phyloP scores from a whole-genome alignment of 1,140 invertebrate genomes.

The Zaprionus kolodkinae region DNA sequence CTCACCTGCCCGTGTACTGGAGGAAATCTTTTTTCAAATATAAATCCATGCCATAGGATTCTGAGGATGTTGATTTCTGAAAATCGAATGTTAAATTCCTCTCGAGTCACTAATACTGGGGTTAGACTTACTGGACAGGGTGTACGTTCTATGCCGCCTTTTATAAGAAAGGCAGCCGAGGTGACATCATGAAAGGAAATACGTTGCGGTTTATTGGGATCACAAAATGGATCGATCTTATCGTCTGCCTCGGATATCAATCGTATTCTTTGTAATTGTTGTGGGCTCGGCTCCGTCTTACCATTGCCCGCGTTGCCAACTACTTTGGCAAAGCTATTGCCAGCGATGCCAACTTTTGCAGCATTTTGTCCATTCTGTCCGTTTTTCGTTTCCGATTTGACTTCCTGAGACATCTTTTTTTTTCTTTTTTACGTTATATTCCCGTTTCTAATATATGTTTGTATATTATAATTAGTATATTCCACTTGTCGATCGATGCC shows the following conservation, averaged over 20 bases:
- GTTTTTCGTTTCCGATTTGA: slow-evolving; percentile 45
- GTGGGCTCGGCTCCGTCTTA: slow-evolving; percentile 18
- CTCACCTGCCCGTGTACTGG: slow-evolving; percentile 94
- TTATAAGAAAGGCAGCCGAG: slow-evolving; percentile 94
- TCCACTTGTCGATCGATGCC: neutral
- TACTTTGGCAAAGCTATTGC: neutral
- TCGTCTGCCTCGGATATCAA: slow-evolving; percentile 59
- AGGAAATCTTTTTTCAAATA: slow-evolving; percentile 97
- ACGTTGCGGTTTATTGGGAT: slow-evolving; percentile 89
- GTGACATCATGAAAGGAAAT: slow-evolving; percentile 95
- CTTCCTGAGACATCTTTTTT: slow-evolving; percentile 52
- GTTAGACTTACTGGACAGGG: slow-evolving; percentile 93
- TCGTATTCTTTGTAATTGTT: slow-evolving; percentile 9
- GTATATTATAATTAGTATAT: neutral
- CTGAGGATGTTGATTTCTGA: slow-evolving; percentile 90
- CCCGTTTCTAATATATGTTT: neutral
- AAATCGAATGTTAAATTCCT: neutral
- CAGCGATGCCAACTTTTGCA: neutral
- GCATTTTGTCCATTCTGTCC: slow-evolving; percentile 25
- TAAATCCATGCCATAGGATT: slow-evolving; percentile 91
- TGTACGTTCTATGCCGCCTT: slow-evolving; percentile 91
- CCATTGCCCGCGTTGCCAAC: neutral
- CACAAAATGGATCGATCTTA: slow-evolving; percentile 85
- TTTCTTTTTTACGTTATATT: neutral
- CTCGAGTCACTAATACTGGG: no score